Evolutionary conservation across 2,113 vertebrate genomes (phyloP).

Genomic region (Brachyistius frenatus): DNA sequence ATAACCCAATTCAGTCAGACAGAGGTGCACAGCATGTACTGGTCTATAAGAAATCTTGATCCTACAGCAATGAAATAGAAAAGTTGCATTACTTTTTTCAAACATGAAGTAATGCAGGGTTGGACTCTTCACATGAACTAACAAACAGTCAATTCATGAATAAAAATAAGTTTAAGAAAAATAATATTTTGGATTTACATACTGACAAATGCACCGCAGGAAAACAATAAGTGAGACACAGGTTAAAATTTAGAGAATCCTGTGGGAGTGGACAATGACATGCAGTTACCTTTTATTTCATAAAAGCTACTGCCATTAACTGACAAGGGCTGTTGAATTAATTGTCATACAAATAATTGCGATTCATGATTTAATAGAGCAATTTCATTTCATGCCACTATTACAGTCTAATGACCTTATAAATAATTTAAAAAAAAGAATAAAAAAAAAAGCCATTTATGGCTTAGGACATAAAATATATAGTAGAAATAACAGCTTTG

Average conservation of each 20-base stretch:
- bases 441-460: too few species aligned
- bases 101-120: neutral
- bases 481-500: too few species aligned
- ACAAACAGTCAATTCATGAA: neutral
- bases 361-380: too few species aligned
- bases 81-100: neutral
- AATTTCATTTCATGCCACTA: too few species aligned
- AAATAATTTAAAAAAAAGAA: too few species aligned
- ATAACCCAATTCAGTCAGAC: slow-evolving; percentile 79
- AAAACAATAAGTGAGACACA: slow-evolving; percentile 9
- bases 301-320: neutral
- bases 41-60: slow-evolving; percentile 32
- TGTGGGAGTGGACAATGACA: neutral
- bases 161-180: neutral
- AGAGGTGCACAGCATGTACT: slow-evolving; percentile 10
- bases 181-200: neutral
- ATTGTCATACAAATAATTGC: too few species aligned
- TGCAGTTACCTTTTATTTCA: neutral
- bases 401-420: too few species aligned
- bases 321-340: neutral
- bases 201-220: slow-evolving; percentile 6
- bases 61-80: slow-evolving; percentile 16
- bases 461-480: too few species aligned
- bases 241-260: neutral
- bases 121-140: neutral